A percentile compares a stretch with the other conserved stretches of the same genome.
Evolutionary conservation across 2,888 invertebrate species (phyloP).

Genomic region (Gymnoscelis rufifasciata): DNA sequence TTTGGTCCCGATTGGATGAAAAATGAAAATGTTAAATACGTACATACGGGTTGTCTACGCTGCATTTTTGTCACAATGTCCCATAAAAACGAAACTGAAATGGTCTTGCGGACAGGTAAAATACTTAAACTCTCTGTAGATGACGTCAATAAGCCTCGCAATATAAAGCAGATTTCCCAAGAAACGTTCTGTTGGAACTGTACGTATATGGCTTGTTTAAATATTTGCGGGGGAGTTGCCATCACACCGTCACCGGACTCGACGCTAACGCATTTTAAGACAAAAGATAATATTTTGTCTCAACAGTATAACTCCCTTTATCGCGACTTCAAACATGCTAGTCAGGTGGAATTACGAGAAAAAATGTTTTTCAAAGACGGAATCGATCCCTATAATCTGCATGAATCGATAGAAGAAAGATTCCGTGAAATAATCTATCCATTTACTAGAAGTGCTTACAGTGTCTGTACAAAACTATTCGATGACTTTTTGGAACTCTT

Average conservation of each 20-base stretch:
- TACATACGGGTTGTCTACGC: too few relatives aligned
- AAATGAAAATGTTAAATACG: too few relatives aligned
- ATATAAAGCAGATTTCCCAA: constrained; percentile 2
- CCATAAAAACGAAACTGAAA: too few relatives aligned
- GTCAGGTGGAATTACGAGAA: constrained; percentile 7
- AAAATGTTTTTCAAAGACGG: constrained; percentile 1
- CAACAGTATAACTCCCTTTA: constrained; percentile 12
- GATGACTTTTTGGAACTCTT: constrained; percentile 16
- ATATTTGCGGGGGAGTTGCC: constrained; percentile 8
- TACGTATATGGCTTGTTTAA: constrained; percentile 3
- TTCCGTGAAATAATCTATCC: constrained; percentile 12
- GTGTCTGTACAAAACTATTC: constrained; percentile 9
- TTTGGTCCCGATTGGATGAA: too few relatives aligned
- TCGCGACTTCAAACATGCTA: constrained; percentile 15
- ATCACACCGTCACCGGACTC: constrained; percentile 12
- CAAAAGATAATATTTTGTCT: neutral
- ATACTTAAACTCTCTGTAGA: neutral
- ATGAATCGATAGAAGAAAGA: constrained; percentile 4
- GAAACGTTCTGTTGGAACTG: constrained; percentile 13
- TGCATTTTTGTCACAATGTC: too few relatives aligned
- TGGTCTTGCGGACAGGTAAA: too few relatives aligned
- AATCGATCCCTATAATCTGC: neutral
- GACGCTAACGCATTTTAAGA: neutral
- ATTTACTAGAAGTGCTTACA: constrained; percentile 7
- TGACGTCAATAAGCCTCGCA: constrained; percentile 4